Base-by-base conservation (phyloP, 2,113 vertebrate species). In the Spermophilus dauricus region DNA sequence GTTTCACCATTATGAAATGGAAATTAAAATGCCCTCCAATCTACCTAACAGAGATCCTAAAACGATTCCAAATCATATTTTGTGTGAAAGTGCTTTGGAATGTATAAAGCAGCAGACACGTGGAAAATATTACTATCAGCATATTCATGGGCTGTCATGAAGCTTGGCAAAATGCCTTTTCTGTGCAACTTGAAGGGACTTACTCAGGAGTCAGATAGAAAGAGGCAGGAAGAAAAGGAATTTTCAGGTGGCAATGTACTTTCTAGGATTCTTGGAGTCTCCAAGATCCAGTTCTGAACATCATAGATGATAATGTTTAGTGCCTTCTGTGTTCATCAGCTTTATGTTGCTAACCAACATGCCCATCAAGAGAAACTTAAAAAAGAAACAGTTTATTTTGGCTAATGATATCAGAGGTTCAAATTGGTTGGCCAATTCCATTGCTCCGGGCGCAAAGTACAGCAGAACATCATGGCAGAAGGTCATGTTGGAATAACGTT, bases 221-320 rank as follows among this genome's bases (percentile, higher is more conserved):
- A 94, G 86, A 78, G 24, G 84, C 1, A 39, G 42, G 63, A 53
- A 93, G 34, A 5, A 45, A 42, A 56, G 20, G 56, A 34, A 86
- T 34, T 45, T 45, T 39, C 30, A 37, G 20, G 39, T 48, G 48
- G 32, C 18, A n/a, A 22, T 5, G 24, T 22, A 22, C 12, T 86
- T 91, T 18, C 67, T 63, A 20, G 65, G 56, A 89, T 58, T 92
- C 51, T 78, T 81, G 53, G 53, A 32, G 2, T 7, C 9, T 93
- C 73, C 32, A 92, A 53, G 94, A 90, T 34, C 56, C 26, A 70
- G 32, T 93, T 89, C 37, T 87, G 51, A 97, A 88, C 20, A 92
- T 58, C 39, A 56, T 3, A 39, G 32, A 8, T 51, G 70, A 14
- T 80, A 65, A 95, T 7, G 8, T 72, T 97, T 37, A 95, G 10